These are phyloP conservation scores for Iguana delicatissima DNA, from an alignment of 2,797 vertebrate genomes.

Conservation along the genomic window DNA sequence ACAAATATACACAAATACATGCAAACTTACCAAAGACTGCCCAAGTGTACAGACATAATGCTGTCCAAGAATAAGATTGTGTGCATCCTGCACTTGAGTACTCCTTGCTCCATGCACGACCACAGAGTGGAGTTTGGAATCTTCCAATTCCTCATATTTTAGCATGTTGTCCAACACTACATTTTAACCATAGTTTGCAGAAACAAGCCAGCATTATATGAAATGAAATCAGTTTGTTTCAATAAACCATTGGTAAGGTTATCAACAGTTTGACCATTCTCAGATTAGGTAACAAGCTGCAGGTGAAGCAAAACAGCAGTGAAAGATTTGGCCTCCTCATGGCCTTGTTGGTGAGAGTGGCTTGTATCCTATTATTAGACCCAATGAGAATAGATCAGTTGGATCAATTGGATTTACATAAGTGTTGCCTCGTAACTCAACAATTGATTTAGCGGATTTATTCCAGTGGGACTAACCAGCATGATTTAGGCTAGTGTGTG, in stretches of 20 bases:
- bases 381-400: too few species aligned
- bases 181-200: background rate
- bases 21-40: background rate
- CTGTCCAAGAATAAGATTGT: background rate
- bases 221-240: background rate
- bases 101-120: too few species aligned
- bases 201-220: background rate
- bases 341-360: background rate
- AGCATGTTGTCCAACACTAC: background rate
- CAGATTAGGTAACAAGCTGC: background rate
- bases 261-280: background rate
- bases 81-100: background rate
- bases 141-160: background rate
- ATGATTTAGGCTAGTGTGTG: background rate
- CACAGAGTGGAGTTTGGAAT: background rate
- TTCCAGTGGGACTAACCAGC: too few species aligned
- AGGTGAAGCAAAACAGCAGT: background rate
- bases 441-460: too few species aligned
- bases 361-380: too few species aligned
- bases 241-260: background rate
- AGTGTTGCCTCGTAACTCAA: too few species aligned
- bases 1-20: too few species aligned
- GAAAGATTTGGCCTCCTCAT: background rate
- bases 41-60: background rate
- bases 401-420: too few species aligned